These are phyloP conservation scores for Bubo scandiacus DNA, from an alignment of 2,113 vertebrate species.

Conservation along the genomic window DNA sequence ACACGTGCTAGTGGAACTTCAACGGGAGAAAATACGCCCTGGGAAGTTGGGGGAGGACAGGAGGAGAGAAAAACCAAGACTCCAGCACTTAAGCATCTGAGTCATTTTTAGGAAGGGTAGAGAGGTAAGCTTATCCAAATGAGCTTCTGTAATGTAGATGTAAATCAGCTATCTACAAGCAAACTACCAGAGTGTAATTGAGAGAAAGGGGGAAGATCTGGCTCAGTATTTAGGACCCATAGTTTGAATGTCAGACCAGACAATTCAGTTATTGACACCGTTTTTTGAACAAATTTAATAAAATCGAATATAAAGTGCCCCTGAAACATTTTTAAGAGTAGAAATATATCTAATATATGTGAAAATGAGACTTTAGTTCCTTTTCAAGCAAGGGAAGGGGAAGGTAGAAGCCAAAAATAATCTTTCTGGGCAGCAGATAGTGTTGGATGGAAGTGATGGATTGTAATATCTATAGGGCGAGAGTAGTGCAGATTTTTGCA, in stretches of 20 bases:
- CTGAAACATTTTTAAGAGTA: neutral
- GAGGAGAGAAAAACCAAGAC: neutral
- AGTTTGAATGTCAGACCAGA: neutral
- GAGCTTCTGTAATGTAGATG: neutral
- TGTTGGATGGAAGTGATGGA: neutral
- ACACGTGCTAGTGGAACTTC: neutral
- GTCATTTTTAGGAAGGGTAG: neutral
- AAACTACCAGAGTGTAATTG: fast-evolving
- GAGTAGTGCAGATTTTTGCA: neutral
- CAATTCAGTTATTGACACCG: neutral
- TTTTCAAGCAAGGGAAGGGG: neutral
- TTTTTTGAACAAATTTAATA: neutral
- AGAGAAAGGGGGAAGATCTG: neutral
- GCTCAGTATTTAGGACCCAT: neutral
- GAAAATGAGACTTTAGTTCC: neutral
- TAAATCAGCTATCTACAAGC: neutral
- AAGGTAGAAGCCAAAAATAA: neutral
- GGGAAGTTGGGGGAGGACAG: too few relatives aligned
- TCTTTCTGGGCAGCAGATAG: neutral
- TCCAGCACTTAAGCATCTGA: neutral
- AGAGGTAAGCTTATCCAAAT: neutral
- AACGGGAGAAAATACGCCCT: neutral
- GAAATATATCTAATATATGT: neutral
- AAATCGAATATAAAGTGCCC: neutral
- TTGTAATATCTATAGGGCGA: neutral